These are phyloP conservation scores for Podarcis cretensis DNA, from an alignment of 2,113 vertebrate species.

Conservation along the genomic window DNA sequence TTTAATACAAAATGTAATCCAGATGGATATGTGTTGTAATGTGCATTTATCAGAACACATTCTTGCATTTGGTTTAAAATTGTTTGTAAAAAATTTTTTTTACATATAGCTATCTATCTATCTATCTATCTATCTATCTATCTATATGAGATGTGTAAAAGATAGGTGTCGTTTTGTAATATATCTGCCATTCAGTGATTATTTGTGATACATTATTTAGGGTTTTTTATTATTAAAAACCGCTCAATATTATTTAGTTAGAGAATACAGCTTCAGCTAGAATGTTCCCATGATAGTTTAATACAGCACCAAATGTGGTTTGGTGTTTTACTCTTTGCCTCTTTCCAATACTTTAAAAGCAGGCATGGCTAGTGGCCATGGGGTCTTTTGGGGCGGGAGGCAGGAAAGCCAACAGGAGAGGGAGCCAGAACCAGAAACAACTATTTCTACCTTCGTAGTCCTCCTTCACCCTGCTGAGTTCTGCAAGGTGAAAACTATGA, in stretches of 20 bases:
- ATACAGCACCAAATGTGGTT: not conserved
- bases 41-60: not conserved
- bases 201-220: not conserved
- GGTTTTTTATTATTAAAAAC: slow-evolving; percentile 32
- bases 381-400: too few species aligned
- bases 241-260: not conserved
- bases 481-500: too few species aligned
- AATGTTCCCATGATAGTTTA: not conserved
- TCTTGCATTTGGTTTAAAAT: not conserved
- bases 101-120: not conserved
- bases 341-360: not conserved
- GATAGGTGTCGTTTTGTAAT: not conserved
- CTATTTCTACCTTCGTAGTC: too few species aligned
- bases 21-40: not conserved
- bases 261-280: not conserved
- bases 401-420: too few species aligned
- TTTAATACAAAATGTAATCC: not conserved
- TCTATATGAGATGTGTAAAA: slow-evolving; percentile 21
- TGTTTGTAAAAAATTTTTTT: not conserved
- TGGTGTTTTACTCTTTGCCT: not conserved
- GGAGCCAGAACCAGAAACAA: too few species aligned
- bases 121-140: too few species aligned
- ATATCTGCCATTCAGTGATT: not conserved
- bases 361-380: too few species aligned
- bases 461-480: too few species aligned